Conservation (phyloP, 2,888 invertebrate species). For the Acronicta aceris region DNA sequence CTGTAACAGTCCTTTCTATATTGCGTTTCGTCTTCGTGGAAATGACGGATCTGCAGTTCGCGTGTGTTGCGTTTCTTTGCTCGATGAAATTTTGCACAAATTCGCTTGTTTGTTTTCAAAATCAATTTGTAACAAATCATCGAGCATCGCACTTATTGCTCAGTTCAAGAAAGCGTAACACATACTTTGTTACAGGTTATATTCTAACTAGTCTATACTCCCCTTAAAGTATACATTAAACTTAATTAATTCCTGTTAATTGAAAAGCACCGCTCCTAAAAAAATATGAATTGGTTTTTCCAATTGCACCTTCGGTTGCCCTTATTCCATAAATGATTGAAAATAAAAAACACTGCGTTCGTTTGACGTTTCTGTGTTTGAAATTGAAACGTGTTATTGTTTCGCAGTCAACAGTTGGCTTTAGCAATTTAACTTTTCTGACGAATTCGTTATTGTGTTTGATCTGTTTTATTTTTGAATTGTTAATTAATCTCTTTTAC, state of each 20-base stretch:
- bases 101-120: no score
- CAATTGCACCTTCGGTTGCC: slow-evolving; percentile 16
- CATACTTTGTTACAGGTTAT: no score
- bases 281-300: slow-evolving; percentile 26
- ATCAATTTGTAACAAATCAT: no score
- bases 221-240: neutral
- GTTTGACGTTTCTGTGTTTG: slow-evolving; percentile 13
- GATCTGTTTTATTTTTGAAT: neutral
- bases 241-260: slow-evolving; percentile 14
- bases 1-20: no score
- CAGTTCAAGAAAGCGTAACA: no score
- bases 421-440: slow-evolving; percentile 18
- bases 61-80: no score
- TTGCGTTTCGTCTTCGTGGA: no score
- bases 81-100: no score
- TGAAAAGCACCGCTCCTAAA: slow-evolving; percentile 15
- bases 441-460: neutral
- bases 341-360: slow-evolving; percentile 18
- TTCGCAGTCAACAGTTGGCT: slow-evolving; percentile 5
- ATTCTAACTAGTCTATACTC: no score
- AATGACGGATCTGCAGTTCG: no score
- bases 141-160: no score
- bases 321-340: slow-evolving; percentile 18
- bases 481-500: neutral
- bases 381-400: slow-evolving; percentile 18